A percentile compares a stretch with the other conserved stretches of the same genome.
Evolutionary conservation across 35 echinoderm and acorn worm genomes (phyloP).

Genomic region (Ophiothrix spiculata): DNA sequence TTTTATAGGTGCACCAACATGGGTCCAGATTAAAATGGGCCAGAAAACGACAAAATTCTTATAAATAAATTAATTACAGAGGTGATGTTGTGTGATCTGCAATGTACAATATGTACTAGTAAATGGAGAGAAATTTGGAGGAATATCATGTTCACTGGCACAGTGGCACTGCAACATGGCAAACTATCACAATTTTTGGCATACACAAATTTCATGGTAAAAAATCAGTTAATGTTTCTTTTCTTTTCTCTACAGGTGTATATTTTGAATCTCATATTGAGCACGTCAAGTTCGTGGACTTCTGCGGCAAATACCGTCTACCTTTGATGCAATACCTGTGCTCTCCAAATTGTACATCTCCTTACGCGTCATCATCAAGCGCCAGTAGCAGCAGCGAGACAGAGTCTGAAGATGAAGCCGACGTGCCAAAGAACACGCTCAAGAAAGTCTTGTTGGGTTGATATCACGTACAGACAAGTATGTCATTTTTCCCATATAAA

Average conservation of each 20-base stretch:
- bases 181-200: too few relatives aligned
- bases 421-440: conserved; percentile 47
- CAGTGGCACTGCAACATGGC: too few relatives aligned
- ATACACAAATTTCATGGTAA: too few relatives aligned
- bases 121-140: too few relatives aligned
- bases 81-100: too few relatives aligned
- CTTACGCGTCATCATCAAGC: conserved; percentile 18
- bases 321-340: conserved; percentile 93
- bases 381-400: conserved; percentile 55
- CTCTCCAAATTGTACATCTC: conserved; percentile 66
- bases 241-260: conserved; percentile 53
- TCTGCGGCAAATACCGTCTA: conserved; percentile 95
- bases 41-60: too few relatives aligned
- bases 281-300: conserved; percentile 97
- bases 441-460: conserved; percentile 93
- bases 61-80: too few relatives aligned
- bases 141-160: too few relatives aligned
- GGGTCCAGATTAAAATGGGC: too few relatives aligned
- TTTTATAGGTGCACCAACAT: too few relatives aligned
- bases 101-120: too few relatives aligned
- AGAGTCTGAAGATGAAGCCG: conserved; percentile 76
- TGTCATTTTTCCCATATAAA: neutral
- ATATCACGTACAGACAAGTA: too few relatives aligned
- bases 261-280: conserved; percentile 88
- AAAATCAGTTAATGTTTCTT: neutral